Conservation (phyloP, 1,140 invertebrate genomes). For the Drosophila subobscura region DNA sequence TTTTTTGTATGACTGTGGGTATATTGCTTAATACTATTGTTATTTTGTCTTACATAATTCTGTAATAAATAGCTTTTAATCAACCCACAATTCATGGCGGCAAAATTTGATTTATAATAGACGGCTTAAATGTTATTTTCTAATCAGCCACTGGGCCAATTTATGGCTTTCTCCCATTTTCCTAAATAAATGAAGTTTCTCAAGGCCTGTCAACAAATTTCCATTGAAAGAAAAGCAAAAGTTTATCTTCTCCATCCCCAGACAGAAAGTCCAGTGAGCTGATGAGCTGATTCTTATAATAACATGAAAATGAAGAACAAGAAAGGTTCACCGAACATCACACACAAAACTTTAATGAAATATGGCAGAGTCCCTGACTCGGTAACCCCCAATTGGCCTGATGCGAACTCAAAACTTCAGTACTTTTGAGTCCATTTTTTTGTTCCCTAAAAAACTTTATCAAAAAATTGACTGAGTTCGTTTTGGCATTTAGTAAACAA, state of each 20-base stretch:
- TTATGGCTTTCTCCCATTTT: slow-evolving; percentile 34
- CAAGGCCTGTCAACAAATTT: slow-evolving; percentile 40
- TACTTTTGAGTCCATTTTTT: slow-evolving; percentile 35
- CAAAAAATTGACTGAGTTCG: slow-evolving; percentile 16
- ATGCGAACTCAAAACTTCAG: slow-evolving; percentile 29
- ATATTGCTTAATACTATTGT: no score
- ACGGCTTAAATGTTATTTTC: slow-evolving; percentile 19
- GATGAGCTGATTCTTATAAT: slow-evolving; percentile 43
- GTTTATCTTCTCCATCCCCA: slow-evolving; percentile 1
- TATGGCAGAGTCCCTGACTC: not conserved
- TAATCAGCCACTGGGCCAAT: slow-evolving; percentile 44
- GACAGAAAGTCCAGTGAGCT: slow-evolving; percentile 19
- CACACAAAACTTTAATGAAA: slow-evolving; percentile 26
- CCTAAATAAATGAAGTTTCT: slow-evolving; percentile 20
- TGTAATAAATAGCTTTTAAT: no score
- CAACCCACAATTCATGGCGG: not conserved
- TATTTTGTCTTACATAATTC: no score
- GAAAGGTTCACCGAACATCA: slow-evolving; percentile 16
- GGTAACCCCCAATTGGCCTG: slow-evolving; percentile 19
- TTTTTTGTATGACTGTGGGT: no score
- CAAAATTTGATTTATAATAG: slow-evolving; percentile 34
- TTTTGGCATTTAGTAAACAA: not conserved
- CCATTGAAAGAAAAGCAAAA: slow-evolving; percentile 17
- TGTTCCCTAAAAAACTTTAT: slow-evolving; percentile 13
- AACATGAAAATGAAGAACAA: slow-evolving; percentile 42